phyloP scores from a whole-genome alignment of 2,888 invertebrate genomes.

The Agonopterix alstromeriana region DNA sequence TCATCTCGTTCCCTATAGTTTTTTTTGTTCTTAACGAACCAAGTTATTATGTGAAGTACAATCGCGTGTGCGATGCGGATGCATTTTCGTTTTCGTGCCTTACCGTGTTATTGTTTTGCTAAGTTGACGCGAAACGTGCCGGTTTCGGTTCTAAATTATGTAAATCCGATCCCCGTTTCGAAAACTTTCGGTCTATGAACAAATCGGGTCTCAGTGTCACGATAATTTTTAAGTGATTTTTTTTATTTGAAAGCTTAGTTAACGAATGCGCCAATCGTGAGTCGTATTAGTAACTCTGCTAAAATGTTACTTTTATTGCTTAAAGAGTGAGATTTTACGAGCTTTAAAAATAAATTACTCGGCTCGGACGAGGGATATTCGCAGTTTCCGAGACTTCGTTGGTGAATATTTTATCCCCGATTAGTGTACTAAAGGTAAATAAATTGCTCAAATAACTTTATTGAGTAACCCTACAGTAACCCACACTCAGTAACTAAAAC shows the following conservation, averaged over 20 bases:
- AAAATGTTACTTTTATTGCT: slow-evolving; percentile 72
- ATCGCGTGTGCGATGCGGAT: slow-evolving; percentile 55
- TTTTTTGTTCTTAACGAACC: slow-evolving; percentile 47
- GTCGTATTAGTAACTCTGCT: slow-evolving; percentile 51
- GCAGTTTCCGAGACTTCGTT: slow-evolving; percentile 46
- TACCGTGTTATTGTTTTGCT: slow-evolving; percentile 52
- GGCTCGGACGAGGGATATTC: slow-evolving; percentile 47
- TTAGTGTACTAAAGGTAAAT: slow-evolving; percentile 52
- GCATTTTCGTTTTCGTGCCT: slow-evolving; percentile 36
- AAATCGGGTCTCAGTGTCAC: slow-evolving; percentile 52
- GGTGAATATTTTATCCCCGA: slow-evolving; percentile 59
- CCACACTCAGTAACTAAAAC: slow-evolving; percentile 10
- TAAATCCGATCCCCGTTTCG: slow-evolving; percentile 39
- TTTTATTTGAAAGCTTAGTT: slow-evolving; percentile 40
- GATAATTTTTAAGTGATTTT: slow-evolving; percentile 57
- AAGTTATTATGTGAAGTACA: slow-evolving; percentile 60
- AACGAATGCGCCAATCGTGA: slow-evolving; percentile 43
- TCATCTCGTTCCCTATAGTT: slow-evolving; percentile 64
- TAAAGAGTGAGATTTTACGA: slow-evolving; percentile 72
- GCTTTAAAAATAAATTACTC: slow-evolving; percentile 70
- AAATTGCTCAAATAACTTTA: slow-evolving; percentile 36
- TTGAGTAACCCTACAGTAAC: slow-evolving; percentile 14
- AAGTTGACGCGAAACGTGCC: slow-evolving; percentile 31
- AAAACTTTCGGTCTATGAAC: slow-evolving; percentile 30
- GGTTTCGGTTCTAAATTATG: slow-evolving; percentile 42